phyloP scores from a whole-genome alignment of 1,140 invertebrate genomes.

The Zaprionus africanus region DNA sequence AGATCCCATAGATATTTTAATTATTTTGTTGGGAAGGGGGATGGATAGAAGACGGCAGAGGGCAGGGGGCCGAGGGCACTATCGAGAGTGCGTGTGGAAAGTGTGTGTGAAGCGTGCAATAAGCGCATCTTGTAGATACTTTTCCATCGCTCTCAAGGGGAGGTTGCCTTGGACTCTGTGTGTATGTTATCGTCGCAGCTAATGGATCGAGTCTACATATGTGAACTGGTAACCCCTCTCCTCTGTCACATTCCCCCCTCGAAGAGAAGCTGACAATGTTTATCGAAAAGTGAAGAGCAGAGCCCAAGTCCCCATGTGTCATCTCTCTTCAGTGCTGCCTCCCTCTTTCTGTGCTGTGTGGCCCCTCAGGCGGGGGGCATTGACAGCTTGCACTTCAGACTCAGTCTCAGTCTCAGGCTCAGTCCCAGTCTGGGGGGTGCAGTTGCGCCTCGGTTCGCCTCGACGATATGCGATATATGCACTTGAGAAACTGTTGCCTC shows the following conservation, averaged over 20 bases:
- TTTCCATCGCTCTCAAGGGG: constrained; percentile 7
- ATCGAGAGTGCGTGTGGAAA: constrained; percentile 34
- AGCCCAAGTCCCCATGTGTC: not conserved
- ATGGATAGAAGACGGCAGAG: constrained; percentile 18
- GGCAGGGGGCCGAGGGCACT: constrained; percentile 26
- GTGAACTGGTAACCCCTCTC: constrained; percentile 16
- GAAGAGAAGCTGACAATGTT: constrained; percentile 48
- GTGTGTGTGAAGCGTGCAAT: constrained; percentile 64
- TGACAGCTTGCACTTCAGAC: not conserved
- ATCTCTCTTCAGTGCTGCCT: too few species aligned
- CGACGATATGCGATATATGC: constrained; percentile 67
- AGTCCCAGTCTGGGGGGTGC: not conserved
- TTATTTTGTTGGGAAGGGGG: constrained; percentile 53
- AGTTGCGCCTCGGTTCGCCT: not conserved
- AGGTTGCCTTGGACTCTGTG: constrained; percentile 12
- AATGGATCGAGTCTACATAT: constrained; percentile 42
- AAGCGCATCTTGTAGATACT: constrained; percentile 13
- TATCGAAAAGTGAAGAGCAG: constrained; percentile 31
- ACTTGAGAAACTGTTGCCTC: constrained; percentile 66
- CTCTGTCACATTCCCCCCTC: constrained; percentile 19
- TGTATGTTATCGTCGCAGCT: constrained; percentile 53
- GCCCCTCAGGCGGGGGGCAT: not conserved
- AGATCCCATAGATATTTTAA: constrained; percentile 72
- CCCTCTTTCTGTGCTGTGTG: too few species aligned
- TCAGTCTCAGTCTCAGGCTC: not conserved